Conservation (phyloP, 2,113 vertebrate species). For the Sminthopsis crassicaudata region DNA sequence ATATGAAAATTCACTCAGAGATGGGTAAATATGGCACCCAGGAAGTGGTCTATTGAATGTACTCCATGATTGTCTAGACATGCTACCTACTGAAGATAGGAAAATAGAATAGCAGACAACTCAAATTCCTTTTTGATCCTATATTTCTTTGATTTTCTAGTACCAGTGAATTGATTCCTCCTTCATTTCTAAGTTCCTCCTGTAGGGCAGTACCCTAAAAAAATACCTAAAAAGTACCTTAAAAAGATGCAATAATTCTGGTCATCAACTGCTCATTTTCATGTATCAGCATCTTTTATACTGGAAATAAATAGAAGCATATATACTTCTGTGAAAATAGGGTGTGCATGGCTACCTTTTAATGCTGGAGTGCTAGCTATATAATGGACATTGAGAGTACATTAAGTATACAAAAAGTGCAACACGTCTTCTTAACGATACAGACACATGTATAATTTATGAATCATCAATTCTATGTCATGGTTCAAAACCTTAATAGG, state of each 20-base stretch:
- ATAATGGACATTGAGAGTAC: constrained; percentile 17
- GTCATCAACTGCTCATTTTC: not conserved
- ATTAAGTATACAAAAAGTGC: constrained; percentile 25
- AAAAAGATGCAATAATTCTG: constrained; percentile 1
- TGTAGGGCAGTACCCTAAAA: not conserved
- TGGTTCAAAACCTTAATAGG: constrained; percentile 48
- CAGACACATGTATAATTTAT: constrained; percentile 28
- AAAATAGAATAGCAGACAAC: not conserved
- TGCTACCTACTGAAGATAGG: not conserved
- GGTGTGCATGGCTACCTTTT: constrained; percentile 23
- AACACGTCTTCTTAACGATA: constrained; percentile 52
- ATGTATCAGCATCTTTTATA: constrained; percentile 32
- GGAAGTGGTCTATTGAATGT: not conserved
- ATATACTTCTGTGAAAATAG: not conserved
- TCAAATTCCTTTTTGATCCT: constrained; percentile 41
- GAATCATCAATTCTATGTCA: constrained; percentile 39
- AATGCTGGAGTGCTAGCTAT: constrained; percentile 3
- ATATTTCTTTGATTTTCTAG: constrained; percentile 47
- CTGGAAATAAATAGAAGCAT: constrained; percentile 24
- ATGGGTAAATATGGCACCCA: not conserved
- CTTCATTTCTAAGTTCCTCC: constrained; percentile 9
- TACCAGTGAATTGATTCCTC: constrained; percentile 32
- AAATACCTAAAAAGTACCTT: no score
- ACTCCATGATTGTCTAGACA: not conserved
- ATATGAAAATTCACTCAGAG: not conserved